Base-by-base conservation (phyloP, 2,797 vertebrate genomes). In the Alfaro cultratus region DNA sequence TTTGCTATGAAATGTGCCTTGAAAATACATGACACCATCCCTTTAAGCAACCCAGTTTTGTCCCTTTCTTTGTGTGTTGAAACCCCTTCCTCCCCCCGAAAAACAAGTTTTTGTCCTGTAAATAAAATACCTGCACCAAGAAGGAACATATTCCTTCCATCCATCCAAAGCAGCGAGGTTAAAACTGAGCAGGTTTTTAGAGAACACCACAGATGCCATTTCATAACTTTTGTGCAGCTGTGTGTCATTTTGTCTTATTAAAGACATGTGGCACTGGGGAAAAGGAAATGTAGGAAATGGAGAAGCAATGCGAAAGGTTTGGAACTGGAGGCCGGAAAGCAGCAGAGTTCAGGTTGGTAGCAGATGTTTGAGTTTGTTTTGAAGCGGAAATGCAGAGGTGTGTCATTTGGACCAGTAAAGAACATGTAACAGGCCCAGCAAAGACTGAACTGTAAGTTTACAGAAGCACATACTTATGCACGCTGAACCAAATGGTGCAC, bases 381-480 rank as follows among this genome's bases (percentile, higher is more conserved):
- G 80, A 80, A 86, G 60, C 2, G 47, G 72, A 70, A 71, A 64
- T 75, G 75, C 73, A 81, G 51, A 62, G 67, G 85, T 64, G 71
- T 78, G 82, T 84, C 78, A 77, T 49, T 67, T 82, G 60, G 70
- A 80, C 70, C 57, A 60, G 43, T 55, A 4, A 18, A 26, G 23
- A 68, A 39, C 21, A 39, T 36, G 21, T 1, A 11, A 23, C 9
- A 41, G 10, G 10, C 21, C 64, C 36, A 43, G 23, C 23, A 70
- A 41, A 26, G 23, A 43, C 7, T 43, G 67, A 70, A 70, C 39
- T 6, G n/a, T 43, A 12, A n/a, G 23, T 39, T 39, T 36, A 21
- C 18, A 87, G 73, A 45, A 78, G 83, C 76, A 86, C 85, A 85
- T 85, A 91, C 89, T 91, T 89, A 86, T 86, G 91, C 87, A 87